Evolutionary conservation across 2,113 vertebrate genomes (phyloP).

Genomic region (Pardalotus punctatus): DNA sequence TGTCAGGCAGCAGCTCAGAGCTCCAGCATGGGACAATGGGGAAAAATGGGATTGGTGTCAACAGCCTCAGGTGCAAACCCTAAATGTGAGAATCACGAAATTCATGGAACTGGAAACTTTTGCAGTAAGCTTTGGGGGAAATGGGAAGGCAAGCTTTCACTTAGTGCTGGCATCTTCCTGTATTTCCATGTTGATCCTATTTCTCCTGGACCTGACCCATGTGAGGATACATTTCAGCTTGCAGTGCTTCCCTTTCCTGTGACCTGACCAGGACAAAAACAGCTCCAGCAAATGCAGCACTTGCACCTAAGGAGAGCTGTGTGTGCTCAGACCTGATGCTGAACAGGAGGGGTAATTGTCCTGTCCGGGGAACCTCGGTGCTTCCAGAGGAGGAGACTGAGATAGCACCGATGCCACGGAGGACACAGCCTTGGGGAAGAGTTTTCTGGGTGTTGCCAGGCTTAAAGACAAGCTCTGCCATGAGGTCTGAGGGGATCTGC

Average conservation of each 20-base stretch:
- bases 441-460: not conserved
- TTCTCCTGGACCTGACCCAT: not conserved
- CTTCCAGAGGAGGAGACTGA: not conserved
- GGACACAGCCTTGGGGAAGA: not conserved
- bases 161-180: not conserved
- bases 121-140: not conserved
- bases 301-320: too few relatives aligned
- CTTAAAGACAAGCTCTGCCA: not conserved
- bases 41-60: not conserved
- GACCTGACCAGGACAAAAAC: not conserved
- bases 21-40: not conserved
- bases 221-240: not conserved
- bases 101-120: not conserved
- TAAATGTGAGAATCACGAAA: accelerated
- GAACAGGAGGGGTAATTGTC: accelerated
- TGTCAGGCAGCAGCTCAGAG: not conserved
- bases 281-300: not conserved
- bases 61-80: not conserved
- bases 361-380: accelerated
- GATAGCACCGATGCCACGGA: accelerated
- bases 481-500: not conserved
- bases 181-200: not conserved
- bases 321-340: not conserved
- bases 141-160: not conserved
- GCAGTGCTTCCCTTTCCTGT: not conserved